A percentile compares a stretch with the other conserved stretches of the same genome.
These are phyloP conservation scores for Parazoanthus atlanticus DNA, from an alignment of 92 coral and sea anemone species.

Conservation along the genomic window DNA sequence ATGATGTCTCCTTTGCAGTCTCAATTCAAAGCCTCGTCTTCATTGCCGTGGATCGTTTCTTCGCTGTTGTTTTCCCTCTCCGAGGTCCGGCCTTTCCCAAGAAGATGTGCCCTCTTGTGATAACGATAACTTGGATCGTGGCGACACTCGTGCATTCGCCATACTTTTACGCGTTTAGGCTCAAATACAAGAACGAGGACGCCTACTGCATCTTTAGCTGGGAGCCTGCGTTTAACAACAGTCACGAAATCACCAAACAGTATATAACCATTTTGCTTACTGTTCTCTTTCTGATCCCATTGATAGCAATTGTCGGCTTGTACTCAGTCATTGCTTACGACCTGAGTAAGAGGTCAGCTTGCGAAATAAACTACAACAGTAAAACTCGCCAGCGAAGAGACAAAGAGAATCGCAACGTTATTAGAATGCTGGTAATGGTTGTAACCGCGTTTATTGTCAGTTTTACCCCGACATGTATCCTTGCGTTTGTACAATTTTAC, in stretches of 20 bases:
- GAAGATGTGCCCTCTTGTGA: slow-evolving; percentile 13
- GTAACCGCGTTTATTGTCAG: slow-evolving; percentile 1
- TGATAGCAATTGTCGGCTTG: not conserved
- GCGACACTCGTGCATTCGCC: slow-evolving; percentile 13
- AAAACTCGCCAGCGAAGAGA: slow-evolving; percentile 17
- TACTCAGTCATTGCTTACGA: slow-evolving; percentile 43
- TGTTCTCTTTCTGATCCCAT: not conserved
- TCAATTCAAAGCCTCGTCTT: slow-evolving; percentile 29
- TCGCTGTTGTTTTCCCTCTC: slow-evolving; percentile 33
- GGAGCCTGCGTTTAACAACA: slow-evolving; percentile 22
- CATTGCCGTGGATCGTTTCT: slow-evolving; percentile 39
- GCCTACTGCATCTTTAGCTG: not conserved
- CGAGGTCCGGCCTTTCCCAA: slow-evolving; percentile 25
- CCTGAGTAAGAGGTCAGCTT: slow-evolving; percentile 1
- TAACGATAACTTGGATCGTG: slow-evolving; percentile 6
- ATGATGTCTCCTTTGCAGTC: slow-evolving; percentile 19
- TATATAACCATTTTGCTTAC: not conserved
- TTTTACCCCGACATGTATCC: not conserved
- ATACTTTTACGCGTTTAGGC: slow-evolving; percentile 10
- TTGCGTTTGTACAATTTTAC: not conserved
- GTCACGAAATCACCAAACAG: not conserved
- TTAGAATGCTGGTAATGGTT: slow-evolving; percentile 3
- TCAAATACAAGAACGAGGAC: not conserved
- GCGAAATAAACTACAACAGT: not conserved
- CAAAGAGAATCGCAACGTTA: slow-evolving; percentile 23